Evolutionary conservation across 2,888 invertebrate species (phyloP), one percentile per base, ranked within the genome.

Genomic region (Leptinotarsa rubiginosa): DNA sequence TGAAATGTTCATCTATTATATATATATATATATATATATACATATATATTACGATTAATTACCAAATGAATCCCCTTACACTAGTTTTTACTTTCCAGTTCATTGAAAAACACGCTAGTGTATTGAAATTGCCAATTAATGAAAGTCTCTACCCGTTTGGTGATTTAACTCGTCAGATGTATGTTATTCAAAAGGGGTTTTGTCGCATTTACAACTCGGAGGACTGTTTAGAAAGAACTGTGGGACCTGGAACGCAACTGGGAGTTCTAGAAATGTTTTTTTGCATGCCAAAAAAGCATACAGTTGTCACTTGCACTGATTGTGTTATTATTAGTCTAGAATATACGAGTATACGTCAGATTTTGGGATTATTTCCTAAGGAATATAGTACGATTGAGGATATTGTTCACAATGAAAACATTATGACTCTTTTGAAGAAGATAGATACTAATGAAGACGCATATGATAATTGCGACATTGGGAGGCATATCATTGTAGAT

Each of bases 201-300:
- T 78, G 78, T 20, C 49, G 71, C 18, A 20, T 78, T 3, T 77
- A 75, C 54, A 66, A 73, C 59, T 62, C 67, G 49, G 74, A 74
- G 3, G 68, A 74, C 47, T 13, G 13, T 13, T 59, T 74, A 16
- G 72, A 71, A 47, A 64, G 67, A 62, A 74, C 71, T 1, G 64
- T 78, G 3, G 75, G 74, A 20, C 74, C 77, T 13, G 75, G 74
- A 13, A 64, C 47, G 15, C 84, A 87, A 72, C 88, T 89, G 76
- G 90, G 90, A 41, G 86, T 86, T 25, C 77, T 89, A 0, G 90
- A 90, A 85, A 90, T 90, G 89, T 81, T 90, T 1, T 89, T 87
- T 75, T 89, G 89, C 25, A 82, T 90, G 15, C 89, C 89, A 1
- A 90, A 90, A 83, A 88, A 89, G 70, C 87, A 89, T 81, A 90